Percentiles rank a stretch among this genome's conserved stretches.
Conservation (phyloP, 2,888 invertebrate species). For the Ormyrus rosae region DNA sequence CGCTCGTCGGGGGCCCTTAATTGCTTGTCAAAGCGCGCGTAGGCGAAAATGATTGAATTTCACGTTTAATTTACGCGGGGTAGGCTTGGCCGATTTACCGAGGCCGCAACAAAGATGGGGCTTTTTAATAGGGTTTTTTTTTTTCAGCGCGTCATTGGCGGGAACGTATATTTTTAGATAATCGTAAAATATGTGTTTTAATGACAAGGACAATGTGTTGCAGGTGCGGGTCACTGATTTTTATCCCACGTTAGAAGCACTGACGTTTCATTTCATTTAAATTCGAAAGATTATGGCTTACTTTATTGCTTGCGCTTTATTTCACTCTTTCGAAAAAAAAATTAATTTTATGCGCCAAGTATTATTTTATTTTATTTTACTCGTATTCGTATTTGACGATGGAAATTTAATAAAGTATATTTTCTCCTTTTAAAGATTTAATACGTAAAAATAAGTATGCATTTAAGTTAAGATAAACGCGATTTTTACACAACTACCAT, state of each 20-base stretch:
- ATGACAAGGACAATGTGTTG: neutral
- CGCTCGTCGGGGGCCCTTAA: slow-evolving; percentile 20
- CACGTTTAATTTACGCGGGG: slow-evolving; percentile 25
- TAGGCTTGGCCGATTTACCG: neutral
- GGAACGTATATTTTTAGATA: too few species aligned
- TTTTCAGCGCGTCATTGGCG: neutral
- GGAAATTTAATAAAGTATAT: too few species aligned
- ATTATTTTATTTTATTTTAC: too few species aligned
- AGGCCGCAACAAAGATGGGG: neutral
- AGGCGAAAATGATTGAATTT: slow-evolving; percentile 37
- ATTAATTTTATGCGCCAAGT: too few species aligned
- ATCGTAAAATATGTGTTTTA: slow-evolving; percentile 2
- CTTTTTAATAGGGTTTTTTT: neutral
- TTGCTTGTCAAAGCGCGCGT: slow-evolving; percentile 49
- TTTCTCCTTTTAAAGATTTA: too few species aligned
- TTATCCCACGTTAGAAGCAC: neutral
- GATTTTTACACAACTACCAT: neutral
- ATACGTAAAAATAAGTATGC: too few species aligned
- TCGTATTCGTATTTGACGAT: too few species aligned
- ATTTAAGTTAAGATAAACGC: too few species aligned
- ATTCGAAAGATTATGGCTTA: neutral
- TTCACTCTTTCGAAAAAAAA: too few species aligned
- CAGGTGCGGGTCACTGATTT: neutral
- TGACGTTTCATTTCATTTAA: neutral
- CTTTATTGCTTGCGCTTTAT: too few species aligned